Percentiles rank a stretch among this genome's conserved stretches.
Conservation (phyloP, 2,888 invertebrate species). For the Drosophila koepferae region DNA sequence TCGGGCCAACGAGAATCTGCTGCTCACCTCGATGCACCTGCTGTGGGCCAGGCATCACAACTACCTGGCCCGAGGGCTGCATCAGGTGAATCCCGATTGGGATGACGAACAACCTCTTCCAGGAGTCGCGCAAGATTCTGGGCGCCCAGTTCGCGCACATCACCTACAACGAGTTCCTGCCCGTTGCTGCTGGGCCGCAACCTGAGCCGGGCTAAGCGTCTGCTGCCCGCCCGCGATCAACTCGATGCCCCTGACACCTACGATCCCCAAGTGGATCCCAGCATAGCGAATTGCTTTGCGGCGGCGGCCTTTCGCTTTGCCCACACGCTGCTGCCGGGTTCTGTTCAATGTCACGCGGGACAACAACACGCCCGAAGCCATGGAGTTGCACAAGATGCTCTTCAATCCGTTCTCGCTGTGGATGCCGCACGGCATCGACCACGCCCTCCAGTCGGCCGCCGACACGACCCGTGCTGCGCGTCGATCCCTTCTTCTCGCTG, state of each 20-base stretch:
- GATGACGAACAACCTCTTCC: conserved; percentile 91
- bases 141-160: conserved; percentile 95
- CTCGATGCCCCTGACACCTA: conserved; percentile 85
- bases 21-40: conserved; percentile 94
- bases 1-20: conserved; percentile 94
- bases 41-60: conserved; percentile 95
- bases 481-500: conserved; percentile 84
- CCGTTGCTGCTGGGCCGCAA: conserved; percentile 87
- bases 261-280: conserved; percentile 89
- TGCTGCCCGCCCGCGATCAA: conserved; percentile 68
- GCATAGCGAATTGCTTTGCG: conserved; percentile 94
- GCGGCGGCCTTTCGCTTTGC: conserved; percentile 95
- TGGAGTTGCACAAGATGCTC: conserved; percentile 91
- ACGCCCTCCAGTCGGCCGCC: conserved; percentile 89
- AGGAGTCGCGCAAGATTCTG: conserved; percentile 92
- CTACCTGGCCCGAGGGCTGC: conserved; percentile 88
- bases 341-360: conserved; percentile 89
- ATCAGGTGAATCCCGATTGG: conserved; percentile 90
- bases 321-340: conserved; percentile 92
- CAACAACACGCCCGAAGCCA: conserved; percentile 87
- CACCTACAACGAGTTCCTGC: conserved; percentile 93
- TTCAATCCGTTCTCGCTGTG: conserved; percentile 92
- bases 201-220: conserved; percentile 72
- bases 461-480: conserved; percentile 87
- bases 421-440: conserved; percentile 87